phyloP scores from a whole-genome alignment of 2,797 vertebrate genomes.

The Varecia variegata region DNA sequence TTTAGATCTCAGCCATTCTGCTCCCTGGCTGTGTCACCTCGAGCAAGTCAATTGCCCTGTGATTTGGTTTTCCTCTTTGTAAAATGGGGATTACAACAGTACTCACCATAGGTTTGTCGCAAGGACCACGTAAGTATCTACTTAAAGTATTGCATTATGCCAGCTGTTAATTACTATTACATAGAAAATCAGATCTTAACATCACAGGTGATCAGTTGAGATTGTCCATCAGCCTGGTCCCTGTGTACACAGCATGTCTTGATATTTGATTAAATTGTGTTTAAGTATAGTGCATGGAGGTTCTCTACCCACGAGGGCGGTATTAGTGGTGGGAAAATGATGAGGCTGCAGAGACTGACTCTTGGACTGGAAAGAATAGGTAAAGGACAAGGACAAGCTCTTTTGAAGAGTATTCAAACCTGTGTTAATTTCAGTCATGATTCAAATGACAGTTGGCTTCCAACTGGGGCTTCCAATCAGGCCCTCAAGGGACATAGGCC shows the following conservation, averaged over 20 bases:
- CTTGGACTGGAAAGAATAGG: neutral
- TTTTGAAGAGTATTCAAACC: neutral
- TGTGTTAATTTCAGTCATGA: neutral
- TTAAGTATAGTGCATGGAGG: neutral
- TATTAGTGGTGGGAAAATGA: neutral
- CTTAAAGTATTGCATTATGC: neutral
- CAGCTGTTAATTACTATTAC: neutral
- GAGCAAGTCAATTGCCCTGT: neutral
- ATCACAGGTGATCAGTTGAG: neutral
- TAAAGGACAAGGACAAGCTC: neutral
- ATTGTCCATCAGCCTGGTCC: neutral
- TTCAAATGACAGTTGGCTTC: neutral
- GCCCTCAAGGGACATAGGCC: neutral
- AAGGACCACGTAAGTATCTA: neutral
- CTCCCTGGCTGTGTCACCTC: neutral
- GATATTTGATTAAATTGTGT: neutral
- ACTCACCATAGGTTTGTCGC: neutral
- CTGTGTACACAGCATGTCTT: neutral
- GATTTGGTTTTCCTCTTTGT: neutral
- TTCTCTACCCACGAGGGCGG: neutral
- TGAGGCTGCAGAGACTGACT: neutral
- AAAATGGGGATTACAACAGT: neutral
- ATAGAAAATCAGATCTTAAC: neutral
- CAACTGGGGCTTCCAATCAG: neutral
- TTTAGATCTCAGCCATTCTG: neutral